Evolutionary conservation across 2,113 vertebrate genomes (phyloP).

Genomic region (Psittacus erithacus): DNA sequence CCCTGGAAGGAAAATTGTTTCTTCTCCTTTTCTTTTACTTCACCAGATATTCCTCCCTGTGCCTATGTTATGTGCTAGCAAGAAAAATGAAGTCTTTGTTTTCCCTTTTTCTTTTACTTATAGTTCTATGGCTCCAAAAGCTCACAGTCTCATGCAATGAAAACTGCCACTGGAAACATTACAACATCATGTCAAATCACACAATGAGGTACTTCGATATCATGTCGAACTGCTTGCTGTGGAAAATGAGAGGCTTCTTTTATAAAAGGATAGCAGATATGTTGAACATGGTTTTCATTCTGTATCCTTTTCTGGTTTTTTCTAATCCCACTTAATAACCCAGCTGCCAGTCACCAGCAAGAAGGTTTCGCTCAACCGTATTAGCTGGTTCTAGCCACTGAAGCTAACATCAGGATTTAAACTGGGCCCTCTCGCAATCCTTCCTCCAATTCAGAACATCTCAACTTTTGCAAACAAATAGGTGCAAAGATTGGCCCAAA

Average conservation of each 20-base stretch:
- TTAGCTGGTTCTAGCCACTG: accelerated
- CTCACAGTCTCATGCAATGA: background rate
- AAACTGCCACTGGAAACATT: background rate
- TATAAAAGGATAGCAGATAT: background rate
- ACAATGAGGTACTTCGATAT: background rate
- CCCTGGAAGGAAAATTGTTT: background rate
- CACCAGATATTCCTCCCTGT: background rate
- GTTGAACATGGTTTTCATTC: background rate
- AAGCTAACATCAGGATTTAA: background rate
- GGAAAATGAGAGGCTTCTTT: background rate
- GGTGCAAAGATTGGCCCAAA: background rate
- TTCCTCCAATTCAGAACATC: background rate
- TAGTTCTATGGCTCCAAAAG: background rate
- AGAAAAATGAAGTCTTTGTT: constrained; percentile 39
- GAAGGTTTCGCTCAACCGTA: background rate
- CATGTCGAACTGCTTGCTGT: background rate
- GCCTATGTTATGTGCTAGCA: background rate
- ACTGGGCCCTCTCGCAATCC: background rate
- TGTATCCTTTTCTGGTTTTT: background rate
- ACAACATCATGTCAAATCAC: background rate
- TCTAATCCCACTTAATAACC: background rate
- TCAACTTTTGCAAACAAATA: background rate
- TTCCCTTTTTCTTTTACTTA: background rate
- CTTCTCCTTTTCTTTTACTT: background rate
- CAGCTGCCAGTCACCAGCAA: background rate